Conservation (phyloP, 2,888 invertebrate species). For the Synanthedon formicaeformis region DNA sequence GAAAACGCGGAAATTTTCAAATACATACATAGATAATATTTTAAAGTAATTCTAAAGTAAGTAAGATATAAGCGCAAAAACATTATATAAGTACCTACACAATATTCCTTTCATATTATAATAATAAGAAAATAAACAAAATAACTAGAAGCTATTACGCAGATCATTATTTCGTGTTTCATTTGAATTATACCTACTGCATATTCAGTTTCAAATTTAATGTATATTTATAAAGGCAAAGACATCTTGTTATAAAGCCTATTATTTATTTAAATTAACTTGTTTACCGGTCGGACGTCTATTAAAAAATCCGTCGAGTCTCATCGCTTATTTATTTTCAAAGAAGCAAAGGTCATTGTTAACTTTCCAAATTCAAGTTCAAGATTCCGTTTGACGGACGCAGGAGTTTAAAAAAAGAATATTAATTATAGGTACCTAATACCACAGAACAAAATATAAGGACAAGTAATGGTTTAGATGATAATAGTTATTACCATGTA, state of each 20-base stretch:
- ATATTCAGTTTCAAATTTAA: too few species aligned
- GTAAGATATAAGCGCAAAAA: too few species aligned
- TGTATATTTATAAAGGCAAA: neutral
- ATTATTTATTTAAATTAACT: neutral
- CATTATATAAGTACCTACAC: too few species aligned
- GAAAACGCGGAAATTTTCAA: too few species aligned
- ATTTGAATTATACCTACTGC: too few species aligned
- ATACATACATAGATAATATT: too few species aligned
- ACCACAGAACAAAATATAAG: slow-evolving; percentile 4
- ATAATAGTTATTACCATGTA: neutral
- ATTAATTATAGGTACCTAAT: neutral
- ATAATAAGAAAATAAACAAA: too few species aligned
- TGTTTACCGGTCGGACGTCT: neutral
- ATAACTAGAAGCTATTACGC: too few species aligned
- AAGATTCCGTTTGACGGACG: slow-evolving; percentile 3
- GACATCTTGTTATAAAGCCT: neutral
- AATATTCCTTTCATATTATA: too few species aligned
- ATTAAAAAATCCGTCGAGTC: neutral
- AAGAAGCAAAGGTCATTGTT: slow-evolving; percentile 10
- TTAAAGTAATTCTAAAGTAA: too few species aligned
- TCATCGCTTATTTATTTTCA: neutral
- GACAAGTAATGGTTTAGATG: slow-evolving; percentile 1
- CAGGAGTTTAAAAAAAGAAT: neutral
- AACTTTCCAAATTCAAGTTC: slow-evolving; percentile 12
- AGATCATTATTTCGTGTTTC: too few species aligned